Percentiles rank a stretch among this genome's conserved stretches.
These are phyloP conservation scores for Takifugu bimaculatus DNA, from an alignment of 2,113 vertebrate genomes.

Conservation along the genomic window DNA sequence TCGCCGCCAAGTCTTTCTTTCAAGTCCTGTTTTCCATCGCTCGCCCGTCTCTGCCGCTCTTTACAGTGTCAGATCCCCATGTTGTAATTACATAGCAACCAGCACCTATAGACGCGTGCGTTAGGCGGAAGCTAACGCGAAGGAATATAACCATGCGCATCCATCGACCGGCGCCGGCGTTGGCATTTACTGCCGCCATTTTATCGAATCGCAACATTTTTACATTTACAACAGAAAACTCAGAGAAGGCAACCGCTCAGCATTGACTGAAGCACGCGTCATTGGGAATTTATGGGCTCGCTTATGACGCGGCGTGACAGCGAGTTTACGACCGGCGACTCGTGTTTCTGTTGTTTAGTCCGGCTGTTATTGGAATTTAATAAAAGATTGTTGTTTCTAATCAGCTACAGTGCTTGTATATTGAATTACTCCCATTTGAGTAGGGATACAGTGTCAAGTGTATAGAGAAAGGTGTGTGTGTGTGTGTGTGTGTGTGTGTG, in stretches of 20 bases:
- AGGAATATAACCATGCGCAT: too few relatives aligned
- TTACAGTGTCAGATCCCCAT: slow-evolving; percentile 32
- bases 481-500: slow-evolving; percentile 1
- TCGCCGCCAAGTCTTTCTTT: slow-evolving; percentile 71
- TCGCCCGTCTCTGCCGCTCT: slow-evolving; percentile 11
- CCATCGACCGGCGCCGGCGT: not conserved
- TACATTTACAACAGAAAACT: slow-evolving; percentile 5
- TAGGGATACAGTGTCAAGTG: slow-evolving; percentile 12
- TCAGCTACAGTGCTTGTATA: slow-evolving; percentile 1
- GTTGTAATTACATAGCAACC: slow-evolving; percentile 45
- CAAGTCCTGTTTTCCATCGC: slow-evolving; percentile 56
- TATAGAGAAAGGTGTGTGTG: slow-evolving; percentile 13
- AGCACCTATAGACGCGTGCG: slow-evolving; percentile 20
- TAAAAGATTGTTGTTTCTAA: slow-evolving; percentile 33
- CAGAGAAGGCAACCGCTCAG: slow-evolving; percentile 5
- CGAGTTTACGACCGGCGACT: slow-evolving; percentile 20
- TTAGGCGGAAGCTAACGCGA: slow-evolving; percentile 1
- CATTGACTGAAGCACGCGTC: slow-evolving; percentile 4
- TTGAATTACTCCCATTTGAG: too few relatives aligned
- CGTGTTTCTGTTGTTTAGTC: slow-evolving; percentile 22
- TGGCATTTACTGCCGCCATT: slow-evolving; percentile 12
- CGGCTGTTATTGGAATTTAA: slow-evolving; percentile 41
- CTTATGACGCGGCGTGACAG: slow-evolving; percentile 23
- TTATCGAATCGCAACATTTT: slow-evolving; percentile 27
- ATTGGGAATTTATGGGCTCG: slow-evolving; percentile 3